Evolutionary conservation across 64 coral and sea anemone genomes (phyloP).

Genomic region (Actinia tenebrosa): DNA sequence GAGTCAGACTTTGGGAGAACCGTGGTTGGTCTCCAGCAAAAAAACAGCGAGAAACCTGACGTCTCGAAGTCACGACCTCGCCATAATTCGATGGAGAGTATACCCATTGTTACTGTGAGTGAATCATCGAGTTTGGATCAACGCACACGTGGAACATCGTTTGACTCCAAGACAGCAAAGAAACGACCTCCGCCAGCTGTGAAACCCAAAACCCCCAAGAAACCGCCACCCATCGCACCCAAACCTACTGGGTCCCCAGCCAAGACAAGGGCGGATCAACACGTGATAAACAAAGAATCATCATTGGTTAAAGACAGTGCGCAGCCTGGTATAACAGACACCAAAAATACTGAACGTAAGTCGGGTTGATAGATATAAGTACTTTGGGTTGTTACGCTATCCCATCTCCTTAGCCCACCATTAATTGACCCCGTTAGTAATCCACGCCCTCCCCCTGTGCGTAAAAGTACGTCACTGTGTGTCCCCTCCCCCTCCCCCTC

Average conservation of each 20-base stretch:
- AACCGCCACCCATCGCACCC: slow-evolving; percentile 25
- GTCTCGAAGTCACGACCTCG: background rate
- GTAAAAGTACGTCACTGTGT: too few species aligned
- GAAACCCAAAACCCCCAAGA: slow-evolving; percentile 62
- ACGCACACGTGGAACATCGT: background rate
- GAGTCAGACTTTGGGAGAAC: background rate
- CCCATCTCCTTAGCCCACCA: too few species aligned
- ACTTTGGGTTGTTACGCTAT: background rate
- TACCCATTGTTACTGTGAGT: background rate
- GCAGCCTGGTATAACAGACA: background rate
- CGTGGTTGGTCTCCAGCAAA: background rate
- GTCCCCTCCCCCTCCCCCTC: too few species aligned
- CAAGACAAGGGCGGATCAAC: background rate
- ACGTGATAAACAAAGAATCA: background rate
- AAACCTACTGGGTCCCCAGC: slow-evolving; percentile 18
- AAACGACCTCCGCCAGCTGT: slow-evolving; percentile 63
- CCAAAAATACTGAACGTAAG: background rate
- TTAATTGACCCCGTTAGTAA: too few species aligned
- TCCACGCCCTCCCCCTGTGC: too few species aligned
- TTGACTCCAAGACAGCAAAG: slow-evolving; percentile 39
- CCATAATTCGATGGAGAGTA: slow-evolving; percentile 4
- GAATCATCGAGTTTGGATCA: background rate
- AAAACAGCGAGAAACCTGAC: background rate
- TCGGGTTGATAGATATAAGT: background rate
- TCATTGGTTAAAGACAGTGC: background rate